Evolutionary conservation across 2,888 invertebrate genomes (phyloP).

Genomic region (Clostera curtula): DNA sequence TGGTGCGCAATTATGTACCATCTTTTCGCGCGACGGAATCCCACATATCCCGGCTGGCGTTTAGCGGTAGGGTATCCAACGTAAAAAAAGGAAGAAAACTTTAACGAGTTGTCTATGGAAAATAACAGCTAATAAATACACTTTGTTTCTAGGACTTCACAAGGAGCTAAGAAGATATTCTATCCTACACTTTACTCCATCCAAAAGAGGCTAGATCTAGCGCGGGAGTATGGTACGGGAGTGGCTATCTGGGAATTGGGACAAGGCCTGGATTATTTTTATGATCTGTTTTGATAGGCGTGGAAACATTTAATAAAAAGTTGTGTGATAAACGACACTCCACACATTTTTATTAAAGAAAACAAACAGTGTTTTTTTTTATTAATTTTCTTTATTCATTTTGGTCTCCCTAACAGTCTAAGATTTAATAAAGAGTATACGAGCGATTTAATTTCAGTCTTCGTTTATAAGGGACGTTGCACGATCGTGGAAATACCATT

Average conservation of each 20-base stretch:
- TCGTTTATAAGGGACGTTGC: too few species aligned
- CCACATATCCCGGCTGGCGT: too few species aligned
- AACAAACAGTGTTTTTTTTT: conserved; percentile 13
- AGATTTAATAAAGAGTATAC: too few species aligned
- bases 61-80: too few species aligned
- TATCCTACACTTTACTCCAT: conserved; percentile 94
- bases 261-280: conserved; percentile 96
- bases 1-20: too few species aligned
- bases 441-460: too few species aligned
- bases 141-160: conserved; percentile 71
- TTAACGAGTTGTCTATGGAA: too few species aligned
- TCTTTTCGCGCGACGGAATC: too few species aligned
- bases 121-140: too few species aligned
- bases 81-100: too few species aligned
- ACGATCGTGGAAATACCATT: too few species aligned
- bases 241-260: conserved; percentile 97
- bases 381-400: conserved; percentile 3
- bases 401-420: too few species aligned
- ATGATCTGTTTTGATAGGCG: conserved; percentile 77
- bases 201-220: conserved; percentile 85
- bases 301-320: conserved; percentile 58
- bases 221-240: conserved; percentile 86
- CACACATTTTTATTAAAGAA: conserved; percentile 11
- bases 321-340: conserved; percentile 25
- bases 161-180: conserved; percentile 85